Base-by-base conservation (phyloP, 2,797 vertebrate genomes). In the Poeciliopsis gracilis region DNA sequence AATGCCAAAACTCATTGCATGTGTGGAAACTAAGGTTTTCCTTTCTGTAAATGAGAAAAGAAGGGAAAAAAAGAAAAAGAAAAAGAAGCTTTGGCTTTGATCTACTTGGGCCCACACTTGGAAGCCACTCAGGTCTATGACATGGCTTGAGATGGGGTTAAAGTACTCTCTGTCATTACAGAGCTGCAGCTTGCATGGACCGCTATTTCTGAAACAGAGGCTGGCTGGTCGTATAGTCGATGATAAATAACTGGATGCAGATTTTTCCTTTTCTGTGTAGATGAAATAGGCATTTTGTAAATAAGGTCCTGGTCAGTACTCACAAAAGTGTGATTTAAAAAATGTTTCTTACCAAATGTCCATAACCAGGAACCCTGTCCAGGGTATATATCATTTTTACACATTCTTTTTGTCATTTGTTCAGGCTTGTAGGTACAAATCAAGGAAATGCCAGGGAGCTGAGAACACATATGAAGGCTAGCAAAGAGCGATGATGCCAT, bases 201-300 rank as follows among this genome's bases (percentile, higher is more conserved):
- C 90, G 84, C 87, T 88, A 90, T 87, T 93, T 88, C 86, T 87
- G 87, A 91, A 94, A 91, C 87, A 92, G 90, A 86, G 91, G 90
- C 79, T 86, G 80, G 79, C 47, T 86, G 84, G 80, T 89, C 80
- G 82, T 82, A 79, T 73, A 63, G 28, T 88, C 82, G 93, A 92
- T 92, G 94, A 94, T 91, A 90, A 89, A 92, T 85, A 88, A 93
- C 86, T 88, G 90, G 80, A 73, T 75, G 78, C 41, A 45, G 41
- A 78, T 87, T 88, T 63, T 73, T 84, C 84, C 84, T 85, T 79
- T 89, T 87, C 85, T 86, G 85, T 77, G 76, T 70, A 9, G 90
- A 81, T 91, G 86, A 93, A 93, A 89, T 85, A 75, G 86, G 86
- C 82, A 86, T 66, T 76, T 79, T 73, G 88, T 55, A 90, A 92